Conservation (phyloP, 2,113 vertebrate species). For the Antidorcas marsupialis region DNA sequence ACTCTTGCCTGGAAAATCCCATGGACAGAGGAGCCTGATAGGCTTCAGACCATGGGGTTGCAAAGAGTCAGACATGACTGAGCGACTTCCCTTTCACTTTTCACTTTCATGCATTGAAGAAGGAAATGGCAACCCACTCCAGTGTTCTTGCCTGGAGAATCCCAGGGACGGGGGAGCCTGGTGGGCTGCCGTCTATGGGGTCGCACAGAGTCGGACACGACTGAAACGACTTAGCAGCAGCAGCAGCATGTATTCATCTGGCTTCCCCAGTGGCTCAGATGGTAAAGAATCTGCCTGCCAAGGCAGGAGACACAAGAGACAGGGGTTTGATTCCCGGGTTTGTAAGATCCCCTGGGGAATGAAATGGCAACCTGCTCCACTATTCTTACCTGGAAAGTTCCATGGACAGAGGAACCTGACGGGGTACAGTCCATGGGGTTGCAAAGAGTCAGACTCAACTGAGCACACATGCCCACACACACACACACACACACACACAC, state of each 20-base stretch:
- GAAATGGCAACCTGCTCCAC: neutral
- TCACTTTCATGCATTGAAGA: no score
- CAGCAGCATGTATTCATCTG: neutral
- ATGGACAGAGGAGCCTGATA: no score
- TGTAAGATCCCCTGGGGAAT: neutral
- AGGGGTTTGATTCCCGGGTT: neutral
- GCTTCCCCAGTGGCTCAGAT: neutral
- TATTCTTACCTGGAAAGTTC: neutral
- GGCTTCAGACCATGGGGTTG: no score
- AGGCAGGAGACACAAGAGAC: neutral
- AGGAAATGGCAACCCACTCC: no score
- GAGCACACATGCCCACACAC: neutral
- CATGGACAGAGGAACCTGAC: neutral
- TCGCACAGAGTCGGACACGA: no score
- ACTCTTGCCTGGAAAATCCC: no score
- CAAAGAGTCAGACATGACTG: no score
- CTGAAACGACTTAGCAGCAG: no score
- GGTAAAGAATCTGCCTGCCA: neutral
- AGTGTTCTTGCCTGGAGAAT: no score
- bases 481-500: neutral
- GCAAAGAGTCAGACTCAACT: neutral
- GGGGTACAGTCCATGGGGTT: neutral
- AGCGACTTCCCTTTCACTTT: no score
- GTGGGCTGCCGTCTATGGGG: no score
- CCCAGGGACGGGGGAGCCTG: no score